phyloP scores from a whole-genome alignment of 2,113 vertebrate genomes.

The Plectropomus leopardus region DNA sequence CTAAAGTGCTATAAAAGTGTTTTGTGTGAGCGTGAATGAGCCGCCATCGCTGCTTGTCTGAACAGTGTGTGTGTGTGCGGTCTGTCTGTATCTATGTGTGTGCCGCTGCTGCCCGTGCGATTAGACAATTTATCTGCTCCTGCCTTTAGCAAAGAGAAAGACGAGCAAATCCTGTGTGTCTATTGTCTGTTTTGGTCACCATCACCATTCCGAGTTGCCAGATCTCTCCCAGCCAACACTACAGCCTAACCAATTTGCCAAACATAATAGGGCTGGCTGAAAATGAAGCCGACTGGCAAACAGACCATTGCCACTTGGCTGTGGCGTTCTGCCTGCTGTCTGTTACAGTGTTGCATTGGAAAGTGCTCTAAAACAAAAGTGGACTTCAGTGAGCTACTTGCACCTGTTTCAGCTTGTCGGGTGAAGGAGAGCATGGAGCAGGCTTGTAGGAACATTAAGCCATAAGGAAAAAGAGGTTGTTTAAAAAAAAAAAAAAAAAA shows the following conservation, averaged over 20 bases:
- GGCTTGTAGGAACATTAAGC: slow-evolving; percentile 53
- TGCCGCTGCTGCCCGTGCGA: slow-evolving; percentile 24
- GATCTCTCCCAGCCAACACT: slow-evolving; percentile 60
- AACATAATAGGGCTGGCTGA: slow-evolving; percentile 73
- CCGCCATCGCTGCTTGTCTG: slow-evolving; percentile 14
- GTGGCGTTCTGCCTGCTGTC: slow-evolving; percentile 60
- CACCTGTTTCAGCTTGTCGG: slow-evolving; percentile 64
- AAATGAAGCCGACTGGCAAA: slow-evolving; percentile 70
- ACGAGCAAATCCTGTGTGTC: slow-evolving; percentile 49
- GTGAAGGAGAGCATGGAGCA: slow-evolving; percentile 35
- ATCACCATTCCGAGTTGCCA: slow-evolving; percentile 51
- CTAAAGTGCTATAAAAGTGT: slow-evolving; percentile 63
- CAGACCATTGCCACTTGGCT: slow-evolving; percentile 62
- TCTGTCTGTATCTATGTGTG: slow-evolving; percentile 33
- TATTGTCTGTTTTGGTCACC: slow-evolving; percentile 68
- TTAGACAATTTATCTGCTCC: slow-evolving; percentile 48
- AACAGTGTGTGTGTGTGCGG: slow-evolving; percentile 37
- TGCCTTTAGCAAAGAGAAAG: slow-evolving; percentile 41
- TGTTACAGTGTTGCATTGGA: slow-evolving; percentile 69
- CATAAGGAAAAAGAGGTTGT: slow-evolving; percentile 23
- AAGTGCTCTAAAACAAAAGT: slow-evolving; percentile 37
- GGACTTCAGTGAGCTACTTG: slow-evolving; percentile 48
- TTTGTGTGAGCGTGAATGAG: slow-evolving; percentile 53
- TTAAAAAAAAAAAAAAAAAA: no score
- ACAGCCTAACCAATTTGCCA: slow-evolving; percentile 64